These are phyloP conservation scores for Muscicapa comitata DNA, from an alignment of 2,797 vertebrate species.

Conservation along the genomic window DNA sequence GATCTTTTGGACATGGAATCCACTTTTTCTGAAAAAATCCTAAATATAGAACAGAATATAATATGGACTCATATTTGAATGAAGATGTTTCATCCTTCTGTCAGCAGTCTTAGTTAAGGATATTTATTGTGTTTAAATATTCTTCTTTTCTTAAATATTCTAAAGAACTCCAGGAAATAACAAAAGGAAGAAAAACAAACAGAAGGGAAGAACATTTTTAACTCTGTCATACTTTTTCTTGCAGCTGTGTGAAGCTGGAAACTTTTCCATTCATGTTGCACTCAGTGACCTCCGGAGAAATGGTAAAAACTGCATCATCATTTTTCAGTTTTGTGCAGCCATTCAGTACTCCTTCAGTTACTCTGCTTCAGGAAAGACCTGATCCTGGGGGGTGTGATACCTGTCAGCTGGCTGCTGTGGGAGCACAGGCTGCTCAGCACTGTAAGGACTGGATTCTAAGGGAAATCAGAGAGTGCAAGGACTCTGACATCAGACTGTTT, in stretches of 20 bases:
- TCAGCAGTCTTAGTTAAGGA: background rate
- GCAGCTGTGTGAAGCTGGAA: slow-evolving; percentile 89
- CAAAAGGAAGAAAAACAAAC: background rate
- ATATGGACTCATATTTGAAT: background rate
- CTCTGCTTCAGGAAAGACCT: background rate
- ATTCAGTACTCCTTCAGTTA: background rate
- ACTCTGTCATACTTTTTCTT: slow-evolving; percentile 36
- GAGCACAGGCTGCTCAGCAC: background rate
- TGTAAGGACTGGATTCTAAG: background rate
- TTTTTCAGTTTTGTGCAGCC: background rate
- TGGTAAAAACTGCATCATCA: slow-evolving; percentile 70
- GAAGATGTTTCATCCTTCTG: background rate
- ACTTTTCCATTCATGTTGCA: slow-evolving; percentile 87
- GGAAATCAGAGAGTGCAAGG: background rate
- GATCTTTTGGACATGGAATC: background rate
- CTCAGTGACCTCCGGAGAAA: slow-evolving; percentile 80
- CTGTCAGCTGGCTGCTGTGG: background rate
- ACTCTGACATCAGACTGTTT: background rate
- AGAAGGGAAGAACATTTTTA: background rate
- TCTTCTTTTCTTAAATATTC: background rate
- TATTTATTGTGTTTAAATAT: background rate
- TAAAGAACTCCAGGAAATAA: background rate
- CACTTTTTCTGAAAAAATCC: background rate
- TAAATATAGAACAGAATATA: background rate
- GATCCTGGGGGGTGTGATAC: background rate